These are phyloP conservation scores for Silurus lanzhouensis DNA, from an alignment of 2,797 vertebrate species.

Conservation along the genomic window DNA sequence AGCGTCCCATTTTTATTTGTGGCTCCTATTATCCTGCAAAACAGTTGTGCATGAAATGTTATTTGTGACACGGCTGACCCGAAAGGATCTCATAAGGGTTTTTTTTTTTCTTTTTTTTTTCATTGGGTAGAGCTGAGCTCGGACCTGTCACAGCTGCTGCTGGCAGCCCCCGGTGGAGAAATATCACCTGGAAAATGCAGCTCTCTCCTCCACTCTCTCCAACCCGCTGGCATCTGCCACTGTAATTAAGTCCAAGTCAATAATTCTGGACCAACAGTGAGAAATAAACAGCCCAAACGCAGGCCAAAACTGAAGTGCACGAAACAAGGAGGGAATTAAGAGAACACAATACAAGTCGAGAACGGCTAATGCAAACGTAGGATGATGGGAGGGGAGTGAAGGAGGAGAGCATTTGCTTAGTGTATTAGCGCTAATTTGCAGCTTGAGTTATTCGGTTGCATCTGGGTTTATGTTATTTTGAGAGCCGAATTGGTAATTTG, in stretches of 20 bases:
- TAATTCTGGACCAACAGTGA: conserved; percentile 97
- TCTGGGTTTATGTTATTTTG: conserved; percentile 36
- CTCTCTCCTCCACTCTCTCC: conserved; percentile 92
- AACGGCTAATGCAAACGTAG: conserved; percentile 37
- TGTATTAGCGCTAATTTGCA: conserved; percentile 42
- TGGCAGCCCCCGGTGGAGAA: conserved; percentile 96
- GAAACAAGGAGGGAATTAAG: conserved; percentile 44
- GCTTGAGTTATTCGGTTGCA: conserved; percentile 33
- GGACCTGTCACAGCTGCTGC: conserved; percentile 97
- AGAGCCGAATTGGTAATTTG: conserved; percentile 52
- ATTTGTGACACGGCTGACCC: conserved; percentile 99
- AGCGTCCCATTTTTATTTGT: conserved; percentile 99
- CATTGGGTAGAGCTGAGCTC: conserved; percentile 63
- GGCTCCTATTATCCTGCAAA: conserved; percentile 99
- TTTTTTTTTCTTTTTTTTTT: conserved; percentile 61
- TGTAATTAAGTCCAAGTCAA: conserved; percentile 99
- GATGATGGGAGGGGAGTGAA: conserved; percentile 27
- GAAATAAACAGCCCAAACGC: conserved; percentile 97
- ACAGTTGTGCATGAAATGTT: conserved; percentile 99
- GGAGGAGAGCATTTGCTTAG: conserved; percentile 36
- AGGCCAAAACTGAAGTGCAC: conserved; percentile 74
- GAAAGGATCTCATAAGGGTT: conserved; percentile 98
- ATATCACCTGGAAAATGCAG: conserved; percentile 99
- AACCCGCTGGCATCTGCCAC: conserved; percentile 98
- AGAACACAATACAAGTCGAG: conserved; percentile 38